Evolutionary conservation across 2,113 vertebrate genomes (phyloP), one percentile per base, ranked within the genome.

Genomic region (Copsychus sechellarum): DNA sequence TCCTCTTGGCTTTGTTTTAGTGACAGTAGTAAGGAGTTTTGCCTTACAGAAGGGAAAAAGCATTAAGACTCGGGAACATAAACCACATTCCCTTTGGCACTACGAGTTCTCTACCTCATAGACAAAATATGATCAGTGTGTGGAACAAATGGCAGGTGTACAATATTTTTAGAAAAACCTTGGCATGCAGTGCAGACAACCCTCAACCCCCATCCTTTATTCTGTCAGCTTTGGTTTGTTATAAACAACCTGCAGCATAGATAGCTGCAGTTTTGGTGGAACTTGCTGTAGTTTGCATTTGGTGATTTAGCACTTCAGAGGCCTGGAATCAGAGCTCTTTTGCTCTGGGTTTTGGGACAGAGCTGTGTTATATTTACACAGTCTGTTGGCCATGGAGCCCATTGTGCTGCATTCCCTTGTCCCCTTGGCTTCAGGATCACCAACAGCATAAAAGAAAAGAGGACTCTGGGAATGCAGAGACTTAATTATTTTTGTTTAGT

Each of bases 121-220:
- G 97, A 96, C 95, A 97, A 98, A 98, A 94, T 97, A 98, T 96
- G 97, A 96, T 97, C 96, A 85, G 95, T 89, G 96, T 96, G 96
- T 8, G 26, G 78, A 97, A 95, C 40, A 50, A 86, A 94, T 93
- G 97, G 96, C 97, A 97, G 96, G 97, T 97, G 96, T 97, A 92
- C 97, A 95, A 97, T 98, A 98, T 98, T 98, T 98, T 98, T 98
- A 97, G 97, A 97, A 88, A 96, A 97, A 93, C 80, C 94, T 97
- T 97, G 96, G 97, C 66, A 0, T 82, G 61, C 57, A 64, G 40
- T 8, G 34, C 83, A 82, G 94, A 65, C 80, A 20, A 20, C 80
- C 82, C 73, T 93, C 87, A 88, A 23, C 60, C 43, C 65, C 69
- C 83, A 81, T 81, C 69, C 69, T 91, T 96, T 78, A 82, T 77